Percentiles rank a stretch among this genome's conserved stretches.
Conservation (phyloP, 1,140 invertebrate species). For the Drosophila athabasca region DNA sequence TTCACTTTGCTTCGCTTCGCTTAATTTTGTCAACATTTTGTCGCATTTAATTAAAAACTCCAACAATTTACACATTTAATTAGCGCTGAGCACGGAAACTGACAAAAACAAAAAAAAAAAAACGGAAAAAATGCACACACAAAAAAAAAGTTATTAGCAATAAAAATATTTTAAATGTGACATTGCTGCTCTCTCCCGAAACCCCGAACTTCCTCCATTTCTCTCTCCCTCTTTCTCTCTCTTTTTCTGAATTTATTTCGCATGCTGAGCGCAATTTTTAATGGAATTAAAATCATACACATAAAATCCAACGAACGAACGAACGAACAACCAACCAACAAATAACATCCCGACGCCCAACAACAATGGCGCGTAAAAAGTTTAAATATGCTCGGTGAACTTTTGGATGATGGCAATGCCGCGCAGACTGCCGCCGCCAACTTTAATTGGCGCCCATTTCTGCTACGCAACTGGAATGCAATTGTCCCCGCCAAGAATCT, state of each 20-base stretch:
- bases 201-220: background rate
- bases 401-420: slow-evolving; percentile 66
- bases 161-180: slow-evolving; percentile 79
- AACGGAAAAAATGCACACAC: slow-evolving; percentile 7
- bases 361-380: slow-evolving; percentile 59
- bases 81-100: slow-evolving; percentile 55
- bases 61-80: slow-evolving; percentile 80
- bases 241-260: slow-evolving; percentile 51
- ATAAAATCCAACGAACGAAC: slow-evolving; percentile 41
- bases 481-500: slow-evolving; percentile 77
- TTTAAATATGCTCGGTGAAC: slow-evolving; percentile 71
- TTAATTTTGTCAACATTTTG: slow-evolving; percentile 74
- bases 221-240: slow-evolving; percentile 13
- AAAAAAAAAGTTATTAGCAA: slow-evolving; percentile 72
- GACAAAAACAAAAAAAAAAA: slow-evolving; percentile 23
- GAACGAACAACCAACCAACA: slow-evolving; percentile 34
- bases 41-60: slow-evolving; percentile 79
- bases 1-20: slow-evolving; percentile 39
- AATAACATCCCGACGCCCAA: slow-evolving; percentile 20
- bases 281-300: slow-evolving; percentile 78
- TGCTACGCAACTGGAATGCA: slow-evolving; percentile 81
- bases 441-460: slow-evolving; percentile 81
- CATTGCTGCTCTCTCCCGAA: slow-evolving; percentile 20
- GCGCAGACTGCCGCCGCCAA: slow-evolving; percentile 53
- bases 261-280: slow-evolving; percentile 68